These are phyloP conservation scores for Phaethornis superciliosus DNA, from an alignment of 2,113 vertebrate species.

Conservation along the genomic window DNA sequence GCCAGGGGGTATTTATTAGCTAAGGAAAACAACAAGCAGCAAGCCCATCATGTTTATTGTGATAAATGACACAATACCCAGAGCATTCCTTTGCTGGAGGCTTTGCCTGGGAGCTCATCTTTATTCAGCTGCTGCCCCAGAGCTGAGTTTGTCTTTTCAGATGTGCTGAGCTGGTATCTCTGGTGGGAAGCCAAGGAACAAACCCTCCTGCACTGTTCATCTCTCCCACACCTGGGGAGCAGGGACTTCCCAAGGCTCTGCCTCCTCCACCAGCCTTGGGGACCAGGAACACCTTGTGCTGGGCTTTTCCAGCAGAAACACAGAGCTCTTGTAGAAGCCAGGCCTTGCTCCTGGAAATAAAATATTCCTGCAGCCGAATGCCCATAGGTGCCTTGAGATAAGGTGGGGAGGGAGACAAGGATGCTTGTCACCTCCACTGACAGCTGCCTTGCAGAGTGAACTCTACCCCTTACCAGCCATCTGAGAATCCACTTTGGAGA, in stretches of 20 bases:
- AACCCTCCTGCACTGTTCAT: not conserved
- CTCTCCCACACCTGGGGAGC: accelerated
- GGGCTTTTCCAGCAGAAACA: not conserved
- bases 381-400: not conserved
- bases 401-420: not conserved
- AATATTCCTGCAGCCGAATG: not conserved
- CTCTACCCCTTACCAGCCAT: not conserved
- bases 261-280: not conserved
- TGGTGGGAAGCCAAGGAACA: not conserved
- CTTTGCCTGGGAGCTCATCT: slow-evolving; percentile 44
- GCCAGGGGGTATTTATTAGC: slow-evolving; percentile 16
- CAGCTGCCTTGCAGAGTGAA: not conserved
- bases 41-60: slow-evolving; percentile 29
- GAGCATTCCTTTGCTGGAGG: not conserved
- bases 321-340: not conserved
- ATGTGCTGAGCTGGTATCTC: slow-evolving; percentile 35
- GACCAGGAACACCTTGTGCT: accelerated
- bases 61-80: slow-evolving; percentile 54
- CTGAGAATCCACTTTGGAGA: not conserved
- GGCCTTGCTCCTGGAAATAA: not conserved
- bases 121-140: slow-evolving; percentile 16
- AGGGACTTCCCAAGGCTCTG: not conserved
- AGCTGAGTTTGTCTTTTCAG: slow-evolving; percentile 50
- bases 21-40: not conserved
- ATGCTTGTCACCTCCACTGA: not conserved